These are phyloP conservation scores for Caretta caretta DNA, from an alignment of 2,113 vertebrate genomes.

Conservation along the genomic window DNA sequence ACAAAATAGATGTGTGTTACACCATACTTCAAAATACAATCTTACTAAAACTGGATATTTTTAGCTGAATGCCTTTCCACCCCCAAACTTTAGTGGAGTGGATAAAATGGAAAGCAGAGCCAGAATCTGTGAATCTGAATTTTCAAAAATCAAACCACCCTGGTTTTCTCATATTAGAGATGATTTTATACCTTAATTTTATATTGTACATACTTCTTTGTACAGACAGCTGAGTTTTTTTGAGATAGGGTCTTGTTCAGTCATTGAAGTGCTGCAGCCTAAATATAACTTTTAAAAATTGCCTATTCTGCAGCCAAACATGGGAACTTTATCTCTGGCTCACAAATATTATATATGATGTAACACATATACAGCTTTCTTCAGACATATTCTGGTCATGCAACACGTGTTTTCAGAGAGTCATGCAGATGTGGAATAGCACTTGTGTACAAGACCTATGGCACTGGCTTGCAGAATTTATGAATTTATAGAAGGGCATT, in stretches of 20 bases:
- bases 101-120: background rate
- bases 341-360: background rate
- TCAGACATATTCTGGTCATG: conserved; percentile 24
- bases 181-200: background rate
- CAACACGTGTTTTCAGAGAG: background rate
- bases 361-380: background rate
- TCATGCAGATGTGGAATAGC: background rate
- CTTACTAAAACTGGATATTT: background rate
- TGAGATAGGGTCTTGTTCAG: background rate
- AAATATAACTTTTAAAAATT: background rate
- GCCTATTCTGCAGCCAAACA: background rate
- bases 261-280: background rate
- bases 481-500: background rate
- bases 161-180: background rate
- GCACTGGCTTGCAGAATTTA: background rate
- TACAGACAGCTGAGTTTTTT: background rate
- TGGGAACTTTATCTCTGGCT: conserved; percentile 14
- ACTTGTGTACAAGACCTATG: background rate
- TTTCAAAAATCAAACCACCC: background rate
- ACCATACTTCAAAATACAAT: background rate
- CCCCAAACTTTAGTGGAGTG: background rate
- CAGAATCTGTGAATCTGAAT: background rate
- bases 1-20: background rate
- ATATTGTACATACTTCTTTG: background rate
- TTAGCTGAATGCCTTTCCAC: background rate